These are phyloP conservation scores for Chironomus striatipennis DNA, from an alignment of 1,140 invertebrate species.

Conservation along the genomic window DNA sequence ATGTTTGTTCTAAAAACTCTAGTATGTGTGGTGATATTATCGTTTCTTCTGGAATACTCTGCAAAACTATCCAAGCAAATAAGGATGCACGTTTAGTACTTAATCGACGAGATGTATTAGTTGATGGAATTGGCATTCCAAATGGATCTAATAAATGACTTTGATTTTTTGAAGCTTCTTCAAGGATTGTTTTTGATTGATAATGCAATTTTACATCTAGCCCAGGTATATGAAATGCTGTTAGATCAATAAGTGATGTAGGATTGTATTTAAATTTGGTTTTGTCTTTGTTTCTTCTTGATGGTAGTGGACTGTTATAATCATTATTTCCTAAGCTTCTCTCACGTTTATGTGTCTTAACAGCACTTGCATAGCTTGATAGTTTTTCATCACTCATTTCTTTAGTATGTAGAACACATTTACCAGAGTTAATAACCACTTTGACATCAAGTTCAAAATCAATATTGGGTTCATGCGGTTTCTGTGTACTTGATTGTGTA, in stretches of 20 bases:
- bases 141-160: constrained; percentile 29
- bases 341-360: constrained; percentile 37
- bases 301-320: constrained; percentile 44
- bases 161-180: constrained; percentile 42
- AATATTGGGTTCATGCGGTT: constrained; percentile 77
- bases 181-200: constrained; percentile 69
- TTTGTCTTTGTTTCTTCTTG: constrained; percentile 43
- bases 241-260: constrained; percentile 63
- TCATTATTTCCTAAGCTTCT: constrained; percentile 36
- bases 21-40: constrained; percentile 91
- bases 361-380: constrained; percentile 35
- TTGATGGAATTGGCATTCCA: constrained; percentile 29
- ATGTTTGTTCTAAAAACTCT: constrained; percentile 88
- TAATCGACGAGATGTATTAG: constrained; percentile 42
- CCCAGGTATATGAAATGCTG: constrained; percentile 90
- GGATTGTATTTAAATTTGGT: constrained; percentile 39
- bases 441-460: constrained; percentile 95
- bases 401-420: constrained; percentile 93
- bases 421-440: constrained; percentile 92
- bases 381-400: constrained; percentile 66
- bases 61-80: constrained; percentile 91
- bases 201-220: constrained; percentile 91
- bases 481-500: constrained; percentile 29
- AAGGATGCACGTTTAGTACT: constrained; percentile 83
- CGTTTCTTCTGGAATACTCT: constrained; percentile 92